Evolutionary conservation across 2,113 vertebrate genomes (phyloP).

Genomic region (Chloropsis hardwickii): DNA sequence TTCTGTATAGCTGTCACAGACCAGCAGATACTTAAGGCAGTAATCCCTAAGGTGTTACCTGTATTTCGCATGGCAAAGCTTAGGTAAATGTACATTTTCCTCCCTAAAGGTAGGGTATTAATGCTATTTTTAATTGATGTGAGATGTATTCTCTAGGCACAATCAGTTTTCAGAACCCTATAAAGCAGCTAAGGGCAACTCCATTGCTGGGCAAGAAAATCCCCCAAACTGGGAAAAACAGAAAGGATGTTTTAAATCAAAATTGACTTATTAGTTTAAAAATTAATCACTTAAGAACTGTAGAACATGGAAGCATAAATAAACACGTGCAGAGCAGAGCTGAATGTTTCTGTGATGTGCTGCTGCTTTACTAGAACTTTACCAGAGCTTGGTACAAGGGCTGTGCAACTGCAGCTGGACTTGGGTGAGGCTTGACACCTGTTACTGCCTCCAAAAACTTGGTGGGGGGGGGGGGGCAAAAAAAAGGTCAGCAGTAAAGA

Average conservation of each 20-base stretch:
- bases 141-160: background rate
- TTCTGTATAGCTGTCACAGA: background rate
- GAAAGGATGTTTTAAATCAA: background rate
- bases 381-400: background rate
- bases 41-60: background rate
- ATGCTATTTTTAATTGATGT: background rate
- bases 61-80: background rate
- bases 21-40: background rate
- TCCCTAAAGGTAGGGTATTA: background rate
- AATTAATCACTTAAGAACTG: background rate
- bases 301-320: background rate
- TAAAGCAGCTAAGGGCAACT: background rate
- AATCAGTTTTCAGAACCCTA: background rate
- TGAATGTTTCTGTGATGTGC: background rate
- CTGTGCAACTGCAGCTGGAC: background rate
- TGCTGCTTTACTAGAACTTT: background rate
- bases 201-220: background rate
- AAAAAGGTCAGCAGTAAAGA: background rate
- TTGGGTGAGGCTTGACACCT: background rate
- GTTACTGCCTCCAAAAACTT: background rate
- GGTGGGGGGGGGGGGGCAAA: background rate
- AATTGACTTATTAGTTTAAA: background rate
- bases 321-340: background rate
- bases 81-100: background rate
- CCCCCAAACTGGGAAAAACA: background rate